Percentiles rank a stretch among this genome's conserved stretches.
These are phyloP conservation scores for Salvelinus fontinalis DNA, from an alignment of 2,113 vertebrate species.

Conservation along the genomic window DNA sequence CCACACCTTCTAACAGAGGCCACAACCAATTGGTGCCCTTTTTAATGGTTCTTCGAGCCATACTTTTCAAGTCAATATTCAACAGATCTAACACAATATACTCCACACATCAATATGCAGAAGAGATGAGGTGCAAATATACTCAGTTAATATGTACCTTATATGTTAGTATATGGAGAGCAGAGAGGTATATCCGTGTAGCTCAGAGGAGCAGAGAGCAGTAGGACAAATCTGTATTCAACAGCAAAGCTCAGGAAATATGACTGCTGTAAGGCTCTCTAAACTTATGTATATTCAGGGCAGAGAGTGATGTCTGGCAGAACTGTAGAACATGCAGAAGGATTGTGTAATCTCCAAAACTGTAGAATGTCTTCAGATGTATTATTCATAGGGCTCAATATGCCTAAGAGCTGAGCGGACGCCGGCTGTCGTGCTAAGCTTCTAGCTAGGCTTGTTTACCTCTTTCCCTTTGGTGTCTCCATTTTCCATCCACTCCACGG, in stretches of 20 bases:
- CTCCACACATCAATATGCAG: too few relatives aligned
- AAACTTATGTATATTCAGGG: slow-evolving; percentile 15
- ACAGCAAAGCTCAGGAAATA: background rate
- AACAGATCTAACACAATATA: too few relatives aligned
- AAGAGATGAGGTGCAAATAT: too few relatives aligned
- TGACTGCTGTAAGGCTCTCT: slow-evolving; percentile 15
- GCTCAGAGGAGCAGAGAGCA: background rate
- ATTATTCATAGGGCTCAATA: slow-evolving; percentile 51
- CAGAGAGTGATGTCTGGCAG: background rate
- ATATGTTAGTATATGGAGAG: too few relatives aligned
- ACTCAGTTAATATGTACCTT: too few relatives aligned
- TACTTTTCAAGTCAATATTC: too few relatives aligned
- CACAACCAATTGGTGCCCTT: too few relatives aligned
- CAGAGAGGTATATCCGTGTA: too few relatives aligned
- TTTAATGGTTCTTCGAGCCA: too few relatives aligned
- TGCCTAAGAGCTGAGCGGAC: slow-evolving; percentile 23
- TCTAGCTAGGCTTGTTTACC: slow-evolving; percentile 63
- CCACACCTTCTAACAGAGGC: too few relatives aligned
- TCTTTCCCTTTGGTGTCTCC: slow-evolving; percentile 98
- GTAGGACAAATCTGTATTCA: background rate
- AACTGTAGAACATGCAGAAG: slow-evolving; percentile 12
- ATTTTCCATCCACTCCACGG: slow-evolving; percentile 98
- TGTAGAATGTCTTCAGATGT: slow-evolving; percentile 35
- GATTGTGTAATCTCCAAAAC: slow-evolving; percentile 35
- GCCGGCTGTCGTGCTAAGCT: background rate